phyloP scores from a whole-genome alignment of 2,113 vertebrate genomes.

The Rhinichthys klamathensis region DNA sequence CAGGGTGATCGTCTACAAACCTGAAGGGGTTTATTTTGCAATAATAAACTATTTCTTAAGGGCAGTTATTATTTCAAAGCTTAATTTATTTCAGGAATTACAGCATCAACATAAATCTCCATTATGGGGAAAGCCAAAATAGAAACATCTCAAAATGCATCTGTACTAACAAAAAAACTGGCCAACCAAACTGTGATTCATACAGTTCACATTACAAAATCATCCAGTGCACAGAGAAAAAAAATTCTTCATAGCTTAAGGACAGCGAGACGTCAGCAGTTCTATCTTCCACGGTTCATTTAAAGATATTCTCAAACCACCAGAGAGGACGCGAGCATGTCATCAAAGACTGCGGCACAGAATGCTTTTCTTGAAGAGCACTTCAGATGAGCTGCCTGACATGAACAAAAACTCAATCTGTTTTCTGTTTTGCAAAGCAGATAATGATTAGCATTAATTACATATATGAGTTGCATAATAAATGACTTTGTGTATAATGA shows the following conservation, averaged over 20 bases:
- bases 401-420: neutral
- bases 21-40: neutral
- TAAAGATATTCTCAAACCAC: neutral
- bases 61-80: neutral
- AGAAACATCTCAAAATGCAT: neutral
- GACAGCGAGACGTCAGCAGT: neutral
- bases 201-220: neutral
- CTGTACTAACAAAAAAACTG: neutral
- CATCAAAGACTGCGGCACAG: neutral
- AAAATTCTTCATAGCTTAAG: neutral
- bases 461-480: constrained; percentile 13
- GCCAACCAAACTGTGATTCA: neutral
- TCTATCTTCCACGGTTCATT: neutral
- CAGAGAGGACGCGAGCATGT: neutral
- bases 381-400: constrained; percentile 12
- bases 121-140: neutral
- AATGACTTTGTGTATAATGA: constrained; percentile 2
- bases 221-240: neutral
- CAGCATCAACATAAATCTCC: neutral
- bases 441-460: constrained; percentile 23
- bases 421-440: neutral
- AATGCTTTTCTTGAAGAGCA: neutral
- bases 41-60: neutral
- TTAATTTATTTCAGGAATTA: neutral
- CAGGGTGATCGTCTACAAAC: neutral